Evolutionary conservation across 92 coral and sea anemone species (phyloP).

Genomic region (Epizoanthus rinbou): DNA sequence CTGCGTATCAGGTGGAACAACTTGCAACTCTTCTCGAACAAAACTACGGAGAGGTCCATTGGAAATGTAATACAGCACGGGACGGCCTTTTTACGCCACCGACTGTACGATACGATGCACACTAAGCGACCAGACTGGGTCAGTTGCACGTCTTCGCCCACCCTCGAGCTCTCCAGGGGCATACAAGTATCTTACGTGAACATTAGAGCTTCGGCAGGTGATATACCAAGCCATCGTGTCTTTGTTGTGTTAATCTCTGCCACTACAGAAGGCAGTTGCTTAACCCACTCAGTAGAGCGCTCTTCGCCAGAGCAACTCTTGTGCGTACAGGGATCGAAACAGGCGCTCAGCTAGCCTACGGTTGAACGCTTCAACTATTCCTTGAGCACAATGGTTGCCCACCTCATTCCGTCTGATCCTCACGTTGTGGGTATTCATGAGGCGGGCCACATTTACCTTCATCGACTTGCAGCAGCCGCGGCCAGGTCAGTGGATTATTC

Average conservation of each 20-base stretch:
- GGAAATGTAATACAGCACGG: conserved; percentile 11
- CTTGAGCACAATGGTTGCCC: conserved; percentile 24
- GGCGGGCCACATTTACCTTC: conserved; percentile 13
- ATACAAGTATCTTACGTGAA: not conserved
- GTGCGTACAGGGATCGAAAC: conserved; percentile 25
- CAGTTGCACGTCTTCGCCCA: not conserved
- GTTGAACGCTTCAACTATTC: conserved; percentile 5
- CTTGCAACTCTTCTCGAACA: conserved; percentile 16
- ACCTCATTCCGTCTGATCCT: conserved; percentile 13
- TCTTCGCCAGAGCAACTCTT: conserved; percentile 19
- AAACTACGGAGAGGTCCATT: conserved; percentile 26
- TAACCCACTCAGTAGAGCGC: conserved; percentile 6
- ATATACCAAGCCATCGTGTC: not conserved
- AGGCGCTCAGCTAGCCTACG: conserved; percentile 19
- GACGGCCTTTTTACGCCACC: conserved; percentile 25
- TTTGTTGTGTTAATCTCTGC: conserved; percentile 9
- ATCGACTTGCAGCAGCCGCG: not conserved
- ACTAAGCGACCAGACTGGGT: conserved; percentile 2
- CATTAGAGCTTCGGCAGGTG: conserved; percentile 23
- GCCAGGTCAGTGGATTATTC: too few species aligned
- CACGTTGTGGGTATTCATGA: conserved; percentile 1
- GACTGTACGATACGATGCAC: conserved; percentile 29
- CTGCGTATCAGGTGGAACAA: conserved; percentile 2
- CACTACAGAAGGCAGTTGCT: not conserved
- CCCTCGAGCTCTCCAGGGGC: conserved; percentile 19